Percentiles rank a stretch among this genome's conserved stretches.
phyloP scores from a whole-genome alignment of 1,140 invertebrate species.

The Pachypeltis micranthus region DNA sequence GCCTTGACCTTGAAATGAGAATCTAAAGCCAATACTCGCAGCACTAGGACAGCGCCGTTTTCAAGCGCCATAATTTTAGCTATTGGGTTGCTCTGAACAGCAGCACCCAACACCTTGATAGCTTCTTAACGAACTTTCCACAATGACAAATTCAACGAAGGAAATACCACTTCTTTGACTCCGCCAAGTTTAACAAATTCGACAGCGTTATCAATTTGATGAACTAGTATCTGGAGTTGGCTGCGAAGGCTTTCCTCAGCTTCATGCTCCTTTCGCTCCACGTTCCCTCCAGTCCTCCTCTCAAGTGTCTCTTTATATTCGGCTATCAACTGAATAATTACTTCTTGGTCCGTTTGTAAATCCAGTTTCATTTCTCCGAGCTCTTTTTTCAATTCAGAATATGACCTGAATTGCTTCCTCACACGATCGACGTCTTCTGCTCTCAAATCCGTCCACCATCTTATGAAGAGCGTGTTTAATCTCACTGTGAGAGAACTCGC shows the following conservation, averaged over 20 bases:
- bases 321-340: slow-evolving; percentile 46
- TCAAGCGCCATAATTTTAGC: slow-evolving; percentile 58
- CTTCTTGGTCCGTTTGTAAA: slow-evolving; percentile 53
- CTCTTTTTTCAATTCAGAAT: slow-evolving; percentile 55
- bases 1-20: slow-evolving; percentile 30
- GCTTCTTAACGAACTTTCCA: slow-evolving; percentile 43
- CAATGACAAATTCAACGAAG: slow-evolving; percentile 52
- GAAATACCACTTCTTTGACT: slow-evolving; percentile 47
- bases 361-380: slow-evolving; percentile 46
- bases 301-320: slow-evolving; percentile 38
- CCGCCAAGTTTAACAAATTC: slow-evolving; percentile 43
- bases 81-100: slow-evolving; percentile 59
- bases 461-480: slow-evolving; percentile 32
- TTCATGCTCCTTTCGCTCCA: slow-evolving; percentile 19
- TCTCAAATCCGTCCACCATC: slow-evolving; percentile 26
- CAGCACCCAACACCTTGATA: slow-evolving; percentile 50
- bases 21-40: slow-evolving; percentile 45
- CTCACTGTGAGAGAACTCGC: slow-evolving; percentile 25
- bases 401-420: slow-evolving; percentile 41
- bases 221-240: slow-evolving; percentile 59
- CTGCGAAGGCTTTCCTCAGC: slow-evolving; percentile 44
- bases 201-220: slow-evolving; percentile 66
- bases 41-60: slow-evolving; percentile 43
- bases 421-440: slow-evolving; percentile 18
- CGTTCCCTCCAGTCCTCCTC: slow-evolving; percentile 6